These are phyloP conservation scores for Varecia variegata DNA, from an alignment of 2,797 vertebrate species.

Conservation along the genomic window DNA sequence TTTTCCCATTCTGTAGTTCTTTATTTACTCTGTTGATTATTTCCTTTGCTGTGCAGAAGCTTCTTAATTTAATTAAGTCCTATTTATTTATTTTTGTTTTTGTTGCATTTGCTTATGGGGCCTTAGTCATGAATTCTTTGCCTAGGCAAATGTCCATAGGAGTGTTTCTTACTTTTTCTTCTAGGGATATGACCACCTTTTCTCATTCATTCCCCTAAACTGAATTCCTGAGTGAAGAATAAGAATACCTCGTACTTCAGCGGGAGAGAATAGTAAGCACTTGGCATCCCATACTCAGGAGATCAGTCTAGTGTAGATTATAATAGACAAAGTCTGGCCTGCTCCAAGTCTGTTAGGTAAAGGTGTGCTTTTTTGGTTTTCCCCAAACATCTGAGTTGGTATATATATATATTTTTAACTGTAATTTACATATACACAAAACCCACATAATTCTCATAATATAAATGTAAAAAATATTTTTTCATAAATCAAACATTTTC, in stretches of 20 bases:
- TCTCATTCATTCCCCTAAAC: not conserved
- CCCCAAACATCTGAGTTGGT: not conserved
- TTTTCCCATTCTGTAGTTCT: too few relatives aligned
- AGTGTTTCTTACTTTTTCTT: too few relatives aligned
- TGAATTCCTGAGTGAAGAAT: not conserved
- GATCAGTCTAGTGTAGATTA: not conserved
- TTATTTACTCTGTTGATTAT: too few relatives aligned
- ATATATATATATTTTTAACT: not conserved
- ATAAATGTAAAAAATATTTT: not conserved
- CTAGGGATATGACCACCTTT: not conserved
- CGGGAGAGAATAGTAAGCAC: not conserved
- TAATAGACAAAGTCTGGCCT: not conserved
- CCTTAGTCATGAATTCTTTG: too few relatives aligned
- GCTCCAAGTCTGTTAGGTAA: not conserved
- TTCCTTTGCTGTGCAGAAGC: too few relatives aligned
- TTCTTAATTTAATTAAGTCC: too few relatives aligned
- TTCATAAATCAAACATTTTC: not conserved
- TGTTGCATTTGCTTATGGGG: too few relatives aligned
- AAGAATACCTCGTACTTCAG: not conserved
- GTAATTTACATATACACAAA: not conserved
- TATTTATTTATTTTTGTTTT: too few relatives aligned
- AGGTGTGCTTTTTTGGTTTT: not conserved
- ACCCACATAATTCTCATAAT: not conserved
- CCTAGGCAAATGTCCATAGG: too few relatives aligned
- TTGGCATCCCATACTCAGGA: not conserved